A percentile compares a stretch with the other conserved stretches of the same genome.
These are phyloP conservation scores for Acleris literana DNA, from an alignment of 2,888 invertebrate species.

Conservation along the genomic window DNA sequence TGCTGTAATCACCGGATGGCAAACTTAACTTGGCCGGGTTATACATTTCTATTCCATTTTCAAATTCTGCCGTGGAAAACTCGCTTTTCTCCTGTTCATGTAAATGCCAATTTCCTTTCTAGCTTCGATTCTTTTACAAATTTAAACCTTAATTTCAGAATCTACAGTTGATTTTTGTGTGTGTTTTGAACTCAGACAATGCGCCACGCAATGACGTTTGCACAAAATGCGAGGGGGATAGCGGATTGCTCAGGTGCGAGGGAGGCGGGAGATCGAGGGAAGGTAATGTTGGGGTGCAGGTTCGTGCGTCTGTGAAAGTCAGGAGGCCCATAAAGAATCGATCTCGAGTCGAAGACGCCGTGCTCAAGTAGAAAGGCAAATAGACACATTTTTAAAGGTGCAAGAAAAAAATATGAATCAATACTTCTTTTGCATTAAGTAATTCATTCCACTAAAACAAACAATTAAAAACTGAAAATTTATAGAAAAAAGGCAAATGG, in stretches of 20 bases:
- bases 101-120: constrained; percentile 81
- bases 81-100: constrained; percentile 78
- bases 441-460: too few species aligned
- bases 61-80: constrained; percentile 78
- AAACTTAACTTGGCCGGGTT: constrained; percentile 53
- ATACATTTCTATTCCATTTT: constrained; percentile 72
- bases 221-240: constrained; percentile 58
- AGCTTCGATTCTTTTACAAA: constrained; percentile 44
- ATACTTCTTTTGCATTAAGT: too few species aligned
- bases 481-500: too few species aligned
- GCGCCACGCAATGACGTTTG: constrained; percentile 82
- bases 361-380: constrained; percentile 39
- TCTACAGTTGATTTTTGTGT: constrained; percentile 52
- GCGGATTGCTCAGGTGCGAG: constrained; percentile 47
- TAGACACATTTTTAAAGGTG: background rate
- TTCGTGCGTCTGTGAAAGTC: constrained; percentile 59
- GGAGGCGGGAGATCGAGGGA: constrained; percentile 60
- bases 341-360: constrained; percentile 68
- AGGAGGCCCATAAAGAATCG: constrained; percentile 72
- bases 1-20: constrained; percentile 37
- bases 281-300: constrained; percentile 72
- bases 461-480: too few species aligned
- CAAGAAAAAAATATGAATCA: too few species aligned
- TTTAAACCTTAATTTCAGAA: constrained; percentile 47
- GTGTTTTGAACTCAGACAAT: constrained; percentile 63